These are phyloP conservation scores for Psophia crepitans DNA, from an alignment of 2,113 vertebrate species.

Conservation along the genomic window DNA sequence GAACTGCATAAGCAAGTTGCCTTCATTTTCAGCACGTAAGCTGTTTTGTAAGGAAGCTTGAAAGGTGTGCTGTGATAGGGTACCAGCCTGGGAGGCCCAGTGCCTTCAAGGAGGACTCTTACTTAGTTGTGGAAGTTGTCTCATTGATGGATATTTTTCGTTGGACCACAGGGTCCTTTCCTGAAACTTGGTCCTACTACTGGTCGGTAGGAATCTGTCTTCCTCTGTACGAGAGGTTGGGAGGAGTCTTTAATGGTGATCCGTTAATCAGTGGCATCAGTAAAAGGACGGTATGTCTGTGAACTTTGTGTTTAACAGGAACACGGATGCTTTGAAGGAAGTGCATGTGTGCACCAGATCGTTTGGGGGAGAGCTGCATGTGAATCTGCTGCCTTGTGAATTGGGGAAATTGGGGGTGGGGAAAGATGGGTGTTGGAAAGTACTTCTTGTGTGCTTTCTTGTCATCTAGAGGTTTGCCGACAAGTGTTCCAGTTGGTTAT, in stretches of 20 bases:
- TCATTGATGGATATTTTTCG: neutral
- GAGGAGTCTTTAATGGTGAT: neutral
- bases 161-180: neutral
- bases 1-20: neutral
- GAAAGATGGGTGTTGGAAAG: conserved; percentile 34
- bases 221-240: accelerated
- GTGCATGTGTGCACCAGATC: neutral
- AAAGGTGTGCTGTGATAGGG: neutral
- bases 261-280: neutral
- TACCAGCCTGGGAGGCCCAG: neutral
- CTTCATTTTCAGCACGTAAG: neutral
- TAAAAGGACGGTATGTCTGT: neutral
- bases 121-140: neutral
- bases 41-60: neutral
- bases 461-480: conserved; percentile 46
- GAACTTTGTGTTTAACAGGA: neutral
- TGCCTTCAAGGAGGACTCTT: neutral
- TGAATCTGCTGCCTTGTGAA: conserved; percentile 23
- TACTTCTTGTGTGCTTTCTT: conserved; percentile 30
- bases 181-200: neutral
- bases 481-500: conserved; percentile 43
- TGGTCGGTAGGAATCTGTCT: neutral
- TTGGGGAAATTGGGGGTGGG: conserved; percentile 16
- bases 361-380: neutral
- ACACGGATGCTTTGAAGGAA: neutral